These are phyloP conservation scores for Peromyscus nudipes DNA, from an alignment of 2,797 vertebrate genomes.

Conservation along the genomic window DNA sequence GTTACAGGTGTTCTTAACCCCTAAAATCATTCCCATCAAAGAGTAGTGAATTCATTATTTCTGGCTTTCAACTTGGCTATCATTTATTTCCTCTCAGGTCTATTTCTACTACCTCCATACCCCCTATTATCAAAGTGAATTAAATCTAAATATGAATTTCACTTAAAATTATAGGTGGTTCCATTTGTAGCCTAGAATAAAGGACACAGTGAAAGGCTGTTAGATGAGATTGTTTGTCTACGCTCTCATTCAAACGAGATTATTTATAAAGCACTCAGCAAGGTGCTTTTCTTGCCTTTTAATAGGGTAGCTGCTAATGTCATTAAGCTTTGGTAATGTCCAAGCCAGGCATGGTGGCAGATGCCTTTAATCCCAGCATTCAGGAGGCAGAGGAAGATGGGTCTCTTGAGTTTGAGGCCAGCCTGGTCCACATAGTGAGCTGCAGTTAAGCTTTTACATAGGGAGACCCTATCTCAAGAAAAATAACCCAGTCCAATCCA, in stretches of 20 bases:
- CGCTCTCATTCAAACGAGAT: neutral
- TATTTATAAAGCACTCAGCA: conserved; percentile 52
- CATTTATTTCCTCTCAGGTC: neutral
- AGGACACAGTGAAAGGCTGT: neutral
- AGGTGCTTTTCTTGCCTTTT: conserved; percentile 44
- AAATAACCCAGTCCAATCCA: neutral
- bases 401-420: neutral
- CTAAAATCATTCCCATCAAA: neutral
- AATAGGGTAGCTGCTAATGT: neutral
- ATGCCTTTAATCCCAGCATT: neutral
- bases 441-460: neutral
- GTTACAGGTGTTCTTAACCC: neutral
- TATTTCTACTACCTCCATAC: neutral
- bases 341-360: neutral
- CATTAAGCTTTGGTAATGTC: neutral
- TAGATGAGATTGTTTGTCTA: neutral
- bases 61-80: conserved; percentile 24
- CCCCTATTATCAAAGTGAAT: conserved; percentile 14
- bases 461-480: neutral
- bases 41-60: neutral
- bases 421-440: neutral
- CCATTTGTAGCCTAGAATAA: neutral
- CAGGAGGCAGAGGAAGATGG: neutral
- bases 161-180: neutral
- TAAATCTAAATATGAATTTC: neutral